phyloP scores from a whole-genome alignment of 2,888 invertebrate genomes.

The Cryptus viduatorius region DNA sequence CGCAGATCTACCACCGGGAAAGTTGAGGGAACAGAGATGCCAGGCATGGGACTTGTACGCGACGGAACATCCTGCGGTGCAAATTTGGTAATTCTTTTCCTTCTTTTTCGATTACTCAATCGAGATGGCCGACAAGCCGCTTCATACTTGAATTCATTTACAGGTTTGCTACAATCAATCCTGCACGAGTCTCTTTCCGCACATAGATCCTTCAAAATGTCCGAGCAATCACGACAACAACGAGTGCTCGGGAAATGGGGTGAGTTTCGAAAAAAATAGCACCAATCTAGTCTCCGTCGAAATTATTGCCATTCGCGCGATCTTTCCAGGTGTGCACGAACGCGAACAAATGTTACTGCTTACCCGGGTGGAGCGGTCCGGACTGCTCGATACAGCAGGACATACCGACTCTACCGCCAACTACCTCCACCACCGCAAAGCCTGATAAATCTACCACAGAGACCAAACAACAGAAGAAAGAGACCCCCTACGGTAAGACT shows the following conservation, averaged over 20 bases:
- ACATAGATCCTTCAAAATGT: conserved; percentile 94
- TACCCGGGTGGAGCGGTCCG: conserved; percentile 94
- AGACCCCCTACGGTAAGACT: conserved; percentile 96
- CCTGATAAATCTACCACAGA: conserved; percentile 84
- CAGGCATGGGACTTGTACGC: conserved; percentile 94
- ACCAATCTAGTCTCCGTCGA: no score
- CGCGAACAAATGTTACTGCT: conserved; percentile 96
- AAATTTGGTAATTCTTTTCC: conserved; percentile 87
- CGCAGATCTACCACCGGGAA: conserved; percentile 91
- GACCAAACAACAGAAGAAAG: conserved; percentile 93
- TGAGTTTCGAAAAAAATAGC: conserved; percentile 88
- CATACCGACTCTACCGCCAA: conserved; percentile 87
- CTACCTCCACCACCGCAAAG: conserved; percentile 87
- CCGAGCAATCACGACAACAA: conserved; percentile 94
- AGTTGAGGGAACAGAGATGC: conserved; percentile 88
- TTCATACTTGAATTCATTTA: not conserved
- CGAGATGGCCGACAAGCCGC: no score
- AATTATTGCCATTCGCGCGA: no score
- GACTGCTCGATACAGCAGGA: conserved; percentile 94
- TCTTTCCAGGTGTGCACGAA: conserved; percentile 98
- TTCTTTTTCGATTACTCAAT: no score
- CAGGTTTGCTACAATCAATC: conserved; percentile 96
- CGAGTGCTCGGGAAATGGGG: conserved; percentile 98
- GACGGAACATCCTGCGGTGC: conserved; percentile 98
- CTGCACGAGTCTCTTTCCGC: conserved; percentile 94